Percentiles rank a stretch among this genome's conserved stretches.
These are phyloP conservation scores for Melanotaenia boesemani DNA, from an alignment of 2,797 vertebrate species.

Conservation along the genomic window DNA sequence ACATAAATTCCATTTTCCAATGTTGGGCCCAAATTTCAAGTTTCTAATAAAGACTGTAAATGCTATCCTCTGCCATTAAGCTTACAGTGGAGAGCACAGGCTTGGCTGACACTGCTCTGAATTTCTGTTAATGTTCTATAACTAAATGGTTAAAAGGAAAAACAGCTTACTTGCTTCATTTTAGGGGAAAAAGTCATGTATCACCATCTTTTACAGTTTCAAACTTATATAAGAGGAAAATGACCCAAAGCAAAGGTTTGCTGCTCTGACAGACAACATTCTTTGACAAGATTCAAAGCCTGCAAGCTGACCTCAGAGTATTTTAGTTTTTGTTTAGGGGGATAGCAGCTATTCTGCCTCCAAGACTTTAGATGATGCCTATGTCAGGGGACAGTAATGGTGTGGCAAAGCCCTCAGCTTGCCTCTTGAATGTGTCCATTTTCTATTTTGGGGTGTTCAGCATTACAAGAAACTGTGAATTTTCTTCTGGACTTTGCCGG, in stretches of 20 bases:
- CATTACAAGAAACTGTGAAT: neutral
- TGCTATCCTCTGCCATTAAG: neutral
- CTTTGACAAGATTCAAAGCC: neutral
- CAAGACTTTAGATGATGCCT: neutral
- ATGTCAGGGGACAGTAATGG: neutral
- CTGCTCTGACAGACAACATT: neutral
- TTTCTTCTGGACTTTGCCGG: neutral
- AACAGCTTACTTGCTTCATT: neutral
- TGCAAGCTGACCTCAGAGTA: neutral
- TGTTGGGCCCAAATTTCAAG: neutral
- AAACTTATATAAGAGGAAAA: neutral
- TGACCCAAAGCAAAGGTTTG: neutral
- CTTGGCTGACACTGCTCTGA: no score
- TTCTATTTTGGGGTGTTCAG: neutral
- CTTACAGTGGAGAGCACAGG: neutral
- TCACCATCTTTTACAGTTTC: neutral
- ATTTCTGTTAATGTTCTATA: no score
- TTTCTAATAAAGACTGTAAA: neutral
- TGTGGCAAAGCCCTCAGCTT: neutral
- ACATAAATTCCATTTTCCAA: neutral
- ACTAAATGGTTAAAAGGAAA: no score
- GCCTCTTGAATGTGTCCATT: neutral
- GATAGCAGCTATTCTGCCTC: neutral
- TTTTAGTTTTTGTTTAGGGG: neutral
- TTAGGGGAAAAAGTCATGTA: no score